Conservation (phyloP, 1,140 invertebrate genomes). For the Triops longicaudatus region DNA sequence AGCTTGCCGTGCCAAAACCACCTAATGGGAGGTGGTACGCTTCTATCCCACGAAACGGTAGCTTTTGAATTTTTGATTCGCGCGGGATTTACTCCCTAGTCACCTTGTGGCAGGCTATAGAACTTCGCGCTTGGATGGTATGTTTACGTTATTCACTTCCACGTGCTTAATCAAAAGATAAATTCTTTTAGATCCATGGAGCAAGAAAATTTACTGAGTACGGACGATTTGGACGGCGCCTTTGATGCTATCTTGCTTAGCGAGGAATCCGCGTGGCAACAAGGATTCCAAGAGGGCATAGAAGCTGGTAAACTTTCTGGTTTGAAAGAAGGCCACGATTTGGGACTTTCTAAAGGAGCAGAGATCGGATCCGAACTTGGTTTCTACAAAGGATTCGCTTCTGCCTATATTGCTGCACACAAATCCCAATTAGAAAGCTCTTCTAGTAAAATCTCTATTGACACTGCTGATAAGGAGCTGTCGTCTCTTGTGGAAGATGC, state of each 20-base stretch:
- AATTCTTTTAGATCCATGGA: not conserved
- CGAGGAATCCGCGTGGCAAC: slow-evolving; percentile 47
- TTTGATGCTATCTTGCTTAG: slow-evolving; percentile 32
- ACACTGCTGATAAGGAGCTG: not conserved
- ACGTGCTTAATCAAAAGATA: not conserved
- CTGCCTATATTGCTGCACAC: slow-evolving; percentile 25
- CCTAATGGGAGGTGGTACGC: not conserved
- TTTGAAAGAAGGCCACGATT: slow-evolving; percentile 52
- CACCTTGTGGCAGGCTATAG: too few relatives aligned
- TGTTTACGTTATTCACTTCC: not conserved
- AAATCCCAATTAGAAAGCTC: not conserved
- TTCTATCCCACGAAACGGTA: not conserved
- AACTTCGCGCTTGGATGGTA: too few relatives aligned
- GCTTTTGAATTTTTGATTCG: too few relatives aligned
- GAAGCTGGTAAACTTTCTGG: slow-evolving; percentile 45
- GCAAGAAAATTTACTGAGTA: not conserved
- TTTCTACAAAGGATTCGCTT: slow-evolving; percentile 47
- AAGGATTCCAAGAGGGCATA: slow-evolving; percentile 52
- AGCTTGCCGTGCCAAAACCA: not conserved
- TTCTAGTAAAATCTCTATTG: not conserved
- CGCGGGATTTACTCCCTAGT: too few relatives aligned
- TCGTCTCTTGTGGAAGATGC: not conserved
- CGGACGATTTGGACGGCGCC: slow-evolving; percentile 27
- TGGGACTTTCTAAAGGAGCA: slow-evolving; percentile 54
- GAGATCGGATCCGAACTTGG: slow-evolving; percentile 55